Evolutionary conservation across 2,797 vertebrate genomes (phyloP).

Genomic region (Squalus acanthias): DNA sequence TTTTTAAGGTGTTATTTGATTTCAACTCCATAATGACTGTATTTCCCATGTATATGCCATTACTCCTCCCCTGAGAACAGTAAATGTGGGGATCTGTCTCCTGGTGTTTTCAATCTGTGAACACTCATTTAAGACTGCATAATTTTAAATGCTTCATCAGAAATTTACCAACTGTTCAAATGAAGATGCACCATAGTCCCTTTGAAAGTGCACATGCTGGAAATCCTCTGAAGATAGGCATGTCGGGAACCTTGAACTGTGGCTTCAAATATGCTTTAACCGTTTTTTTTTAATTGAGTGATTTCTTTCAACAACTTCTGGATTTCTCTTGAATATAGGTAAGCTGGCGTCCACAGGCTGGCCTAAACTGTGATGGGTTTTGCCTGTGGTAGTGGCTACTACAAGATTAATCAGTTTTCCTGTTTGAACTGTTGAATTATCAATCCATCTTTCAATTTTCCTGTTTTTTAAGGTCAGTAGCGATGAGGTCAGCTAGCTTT

Average conservation of each 20-base stretch:
- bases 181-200: neutral
- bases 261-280: neutral
- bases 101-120: neutral
- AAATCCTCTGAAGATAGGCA: neutral
- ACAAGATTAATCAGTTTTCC: neutral
- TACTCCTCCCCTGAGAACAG: neutral
- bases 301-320: neutral
- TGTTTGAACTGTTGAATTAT: neutral
- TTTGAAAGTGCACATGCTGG: neutral
- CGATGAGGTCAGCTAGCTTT: neutral
- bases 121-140: neutral
- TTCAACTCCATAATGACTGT: neutral
- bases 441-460: constrained; percentile 8
- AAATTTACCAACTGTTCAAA: neutral
- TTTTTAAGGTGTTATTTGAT: neutral
- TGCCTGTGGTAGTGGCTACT: neutral
- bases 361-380: neutral
- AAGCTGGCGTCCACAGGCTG: neutral
- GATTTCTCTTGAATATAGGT: neutral
- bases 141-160: neutral
- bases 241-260: neutral
- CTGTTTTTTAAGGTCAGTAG: constrained; percentile 5
- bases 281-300: neutral
- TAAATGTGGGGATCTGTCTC: neutral
- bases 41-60: neutral